Percentiles rank a stretch among this genome's conserved stretches.
These are phyloP conservation scores for Sarcophaga variegata DNA, from an alignment of 2,888 invertebrate genomes.

Conservation along the genomic window DNA sequence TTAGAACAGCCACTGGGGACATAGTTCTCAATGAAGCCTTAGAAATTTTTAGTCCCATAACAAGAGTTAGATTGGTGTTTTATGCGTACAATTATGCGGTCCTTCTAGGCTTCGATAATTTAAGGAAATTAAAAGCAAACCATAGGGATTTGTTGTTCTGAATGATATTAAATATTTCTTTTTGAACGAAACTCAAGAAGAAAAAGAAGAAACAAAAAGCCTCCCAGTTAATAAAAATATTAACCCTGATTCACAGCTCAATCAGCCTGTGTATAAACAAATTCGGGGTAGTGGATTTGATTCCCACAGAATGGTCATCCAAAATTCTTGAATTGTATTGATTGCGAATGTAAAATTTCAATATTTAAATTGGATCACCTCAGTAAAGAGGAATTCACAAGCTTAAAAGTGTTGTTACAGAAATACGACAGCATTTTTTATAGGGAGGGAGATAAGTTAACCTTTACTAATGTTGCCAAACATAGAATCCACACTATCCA, in stretches of 20 bases:
- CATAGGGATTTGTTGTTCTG: no score
- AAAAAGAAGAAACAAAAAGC: no score
- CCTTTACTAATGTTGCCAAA: background rate
- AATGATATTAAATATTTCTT: no score
- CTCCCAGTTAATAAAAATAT: no score
- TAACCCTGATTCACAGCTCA: no score
- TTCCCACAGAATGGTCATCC: background rate
- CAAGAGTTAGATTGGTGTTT: background rate
- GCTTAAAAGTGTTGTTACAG: background rate
- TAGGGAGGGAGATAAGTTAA: no score
- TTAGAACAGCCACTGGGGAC: background rate
- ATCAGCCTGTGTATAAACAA: no score
- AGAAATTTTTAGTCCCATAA: background rate
- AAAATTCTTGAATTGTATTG: background rate
- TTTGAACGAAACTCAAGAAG: no score
- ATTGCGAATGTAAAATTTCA: no score
- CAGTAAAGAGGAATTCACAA: background rate
- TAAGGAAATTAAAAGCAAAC: conserved; percentile 19
- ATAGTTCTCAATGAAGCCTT: background rate
- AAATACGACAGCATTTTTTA: no score
- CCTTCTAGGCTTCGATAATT: conserved; percentile 2
- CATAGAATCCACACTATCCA: background rate
- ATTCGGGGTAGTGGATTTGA: no score
- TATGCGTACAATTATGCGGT: background rate
- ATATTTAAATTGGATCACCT: no score